Evolutionary conservation across 2,888 invertebrate genomes (phyloP), one percentile per base, ranked within the genome.

Genomic region (Synergus laeviventris): DNA sequence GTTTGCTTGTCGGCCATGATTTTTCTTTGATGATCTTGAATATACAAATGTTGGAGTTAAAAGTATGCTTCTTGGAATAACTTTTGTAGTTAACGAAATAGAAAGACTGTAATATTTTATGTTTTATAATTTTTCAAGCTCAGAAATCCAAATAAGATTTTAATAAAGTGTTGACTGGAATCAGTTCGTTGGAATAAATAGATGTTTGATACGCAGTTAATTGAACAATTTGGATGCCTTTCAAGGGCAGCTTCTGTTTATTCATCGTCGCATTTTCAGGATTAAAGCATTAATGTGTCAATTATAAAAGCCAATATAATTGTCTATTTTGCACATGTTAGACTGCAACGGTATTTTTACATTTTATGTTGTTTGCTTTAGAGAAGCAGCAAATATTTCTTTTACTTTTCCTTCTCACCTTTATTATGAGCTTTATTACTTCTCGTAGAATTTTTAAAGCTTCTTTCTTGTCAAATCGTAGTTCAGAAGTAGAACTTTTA

Each of bases 241-340:
- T 70, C 70, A 70, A 70, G 70, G 12, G n/a, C 45, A 66, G 24
- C 31, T 45, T 21, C 21, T 70, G 31, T 49, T 70, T 70, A 66
- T 49, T 70, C 24, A 16, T 54, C 70, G n/a, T 49, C 45, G 31
- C n/a, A 49, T 70, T 49, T 36, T 12, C 49, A 31, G n/a, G 31
- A 70, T 49, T 70, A 31, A n/a, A 49, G 31, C 24, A 70, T 70
- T 70, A 70, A 70, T 70, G 49, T 70, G 70, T 70, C 45, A 49
- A 49, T 70, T 70, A n/a, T 36, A n/a, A 66, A 45, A 42, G 45
- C 14, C 42, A 24, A n/a, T 70, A 45, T 49, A 70, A 70, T 70
- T 45, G 66, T 14, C 16, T 24, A 31, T 16, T 31, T 70, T 21
- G 21, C 14, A 42, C 11, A 42, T 64, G 5, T 42, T 70, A 21